These are phyloP conservation scores for Enteromius argenteus DNA, from an alignment of 2,797 vertebrate genomes.

Conservation along the genomic window DNA sequence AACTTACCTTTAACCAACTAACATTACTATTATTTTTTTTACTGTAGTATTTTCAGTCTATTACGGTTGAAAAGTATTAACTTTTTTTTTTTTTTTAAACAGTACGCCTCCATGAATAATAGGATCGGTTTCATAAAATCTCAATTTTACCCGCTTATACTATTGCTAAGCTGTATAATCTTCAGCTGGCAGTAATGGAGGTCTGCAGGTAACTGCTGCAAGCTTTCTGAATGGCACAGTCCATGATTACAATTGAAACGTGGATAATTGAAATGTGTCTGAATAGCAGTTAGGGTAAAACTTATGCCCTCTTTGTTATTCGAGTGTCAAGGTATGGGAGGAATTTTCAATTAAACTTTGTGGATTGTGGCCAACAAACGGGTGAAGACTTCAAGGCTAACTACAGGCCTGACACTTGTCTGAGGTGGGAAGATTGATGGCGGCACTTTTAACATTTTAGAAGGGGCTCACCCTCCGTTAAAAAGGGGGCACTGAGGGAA, in stretches of 20 bases:
- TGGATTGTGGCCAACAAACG: conserved; percentile 7
- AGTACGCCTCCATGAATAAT: neutral
- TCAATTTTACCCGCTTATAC: neutral
- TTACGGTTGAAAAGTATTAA: neutral
- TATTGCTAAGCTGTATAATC: conserved; percentile 6
- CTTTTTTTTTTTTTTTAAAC: neutral
- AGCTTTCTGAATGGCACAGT: conserved; percentile 38
- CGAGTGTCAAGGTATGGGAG: conserved; percentile 30
- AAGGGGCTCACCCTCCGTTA: conserved; percentile 50
- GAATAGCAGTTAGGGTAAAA: conserved; percentile 23
- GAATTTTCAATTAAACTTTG: conserved; percentile 36
- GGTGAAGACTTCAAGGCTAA: conserved; percentile 30
- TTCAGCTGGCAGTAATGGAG: conserved; percentile 50
- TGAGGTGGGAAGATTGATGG: conserved; percentile 60
- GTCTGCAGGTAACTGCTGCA: conserved; percentile 41
- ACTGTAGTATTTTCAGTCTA: neutral
- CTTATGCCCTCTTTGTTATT: conserved; percentile 39
- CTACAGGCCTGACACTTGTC: conserved; percentile 51
- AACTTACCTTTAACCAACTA: neutral
- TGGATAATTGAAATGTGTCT: conserved; percentile 46
- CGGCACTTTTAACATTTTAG: conserved; percentile 65
- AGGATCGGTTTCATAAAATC: neutral
- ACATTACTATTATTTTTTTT: neutral
- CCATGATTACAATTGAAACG: conserved; percentile 43
- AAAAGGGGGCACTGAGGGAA: conserved; percentile 62